Evolutionary conservation across 2,888 invertebrate species (phyloP), one percentile per base, ranked within the genome.

Genomic region (Myopa testacea): DNA sequence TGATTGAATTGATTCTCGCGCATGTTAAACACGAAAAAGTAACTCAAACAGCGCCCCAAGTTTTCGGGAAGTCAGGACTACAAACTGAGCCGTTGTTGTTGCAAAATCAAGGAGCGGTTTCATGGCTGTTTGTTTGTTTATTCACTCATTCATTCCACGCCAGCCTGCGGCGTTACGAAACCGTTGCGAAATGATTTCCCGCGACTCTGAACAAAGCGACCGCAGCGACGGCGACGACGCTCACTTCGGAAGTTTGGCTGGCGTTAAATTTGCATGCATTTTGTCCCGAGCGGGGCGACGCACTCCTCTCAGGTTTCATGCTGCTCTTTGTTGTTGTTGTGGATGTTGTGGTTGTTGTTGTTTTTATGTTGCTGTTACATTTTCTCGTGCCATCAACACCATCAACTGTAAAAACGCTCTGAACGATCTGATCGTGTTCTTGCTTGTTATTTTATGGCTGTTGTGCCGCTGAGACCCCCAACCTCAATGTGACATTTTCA

Each of bases 401-500:
- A 26, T 26, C 26, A 26, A 26, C 26, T 26, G 1, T 2, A 26
- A 26, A 26, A 26, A 5, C 55, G 45, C 55, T n/a, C 8, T 12
- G 55, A n/a, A 50, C 50, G 50, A 14, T 6, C 50, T n/a, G 2
- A n/a, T n/a, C 55, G 55, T 55, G 14, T 55, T 55, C 55, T 55
- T 55, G 55, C 14, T 5, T 55, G 50, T 50, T 50, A 10, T 14
- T 50, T 8, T 14, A 50, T 50, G 50, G 8, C 50, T 8, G 14
- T 14, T 8, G 10, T 37, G 78, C 78, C 58, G 52, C n/a, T 63
- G 55, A 76, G 79, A 79, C 79, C 79, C 14, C 74, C 60, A 78
- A 72, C 75, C 73, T 63, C 75, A 69, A 62, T 70, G 79, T 78
- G 79, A 80, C 78, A 80, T 78, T 79, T 73, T 77, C 75, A 75